Evolutionary conservation across 2,113 vertebrate genomes (phyloP).

Genomic region (Microtus richardsoni): DNA sequence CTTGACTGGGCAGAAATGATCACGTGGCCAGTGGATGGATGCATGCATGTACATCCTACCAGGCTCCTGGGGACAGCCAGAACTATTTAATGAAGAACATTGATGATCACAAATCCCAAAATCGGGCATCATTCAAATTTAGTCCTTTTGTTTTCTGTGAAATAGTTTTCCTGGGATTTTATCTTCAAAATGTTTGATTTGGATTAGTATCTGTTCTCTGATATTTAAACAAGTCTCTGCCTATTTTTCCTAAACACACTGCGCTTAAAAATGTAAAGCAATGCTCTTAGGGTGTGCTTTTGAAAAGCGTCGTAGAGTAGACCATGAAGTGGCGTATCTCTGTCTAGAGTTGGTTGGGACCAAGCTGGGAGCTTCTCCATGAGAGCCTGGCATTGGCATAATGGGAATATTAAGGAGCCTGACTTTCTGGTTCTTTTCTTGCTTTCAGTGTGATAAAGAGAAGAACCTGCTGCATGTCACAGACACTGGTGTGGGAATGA

Average conservation of each 20-base stretch:
- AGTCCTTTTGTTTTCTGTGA: conserved; percentile 23
- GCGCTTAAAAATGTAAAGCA: conserved; percentile 13
- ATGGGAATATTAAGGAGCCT: neutral
- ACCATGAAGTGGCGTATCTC: neutral
- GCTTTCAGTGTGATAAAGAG: conserved; percentile 95
- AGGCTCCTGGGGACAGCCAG: neutral
- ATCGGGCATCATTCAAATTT: neutral
- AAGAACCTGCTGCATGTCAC: conserved; percentile 99
- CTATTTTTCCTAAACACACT: neutral
- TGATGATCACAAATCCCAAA: neutral
- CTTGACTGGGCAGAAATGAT: neutral
- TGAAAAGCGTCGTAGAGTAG: neutral
- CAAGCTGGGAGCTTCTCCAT: neutral
- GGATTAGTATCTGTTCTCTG: neutral
- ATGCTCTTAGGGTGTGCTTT: neutral
- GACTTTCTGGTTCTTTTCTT: conserved; percentile 29
- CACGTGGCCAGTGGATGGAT: neutral
- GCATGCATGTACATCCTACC: neutral
- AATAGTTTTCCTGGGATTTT: neutral
- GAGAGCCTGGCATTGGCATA: neutral
- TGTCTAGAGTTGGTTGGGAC: neutral
- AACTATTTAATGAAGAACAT: neutral
- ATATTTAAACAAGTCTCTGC: neutral
- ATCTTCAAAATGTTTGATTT: neutral
- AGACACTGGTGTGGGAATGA: conserved; percentile 98